A percentile compares a stretch with the other conserved stretches of the same genome.
Conservation (phyloP, 2,888 invertebrate species). For the Netelia melanura region DNA sequence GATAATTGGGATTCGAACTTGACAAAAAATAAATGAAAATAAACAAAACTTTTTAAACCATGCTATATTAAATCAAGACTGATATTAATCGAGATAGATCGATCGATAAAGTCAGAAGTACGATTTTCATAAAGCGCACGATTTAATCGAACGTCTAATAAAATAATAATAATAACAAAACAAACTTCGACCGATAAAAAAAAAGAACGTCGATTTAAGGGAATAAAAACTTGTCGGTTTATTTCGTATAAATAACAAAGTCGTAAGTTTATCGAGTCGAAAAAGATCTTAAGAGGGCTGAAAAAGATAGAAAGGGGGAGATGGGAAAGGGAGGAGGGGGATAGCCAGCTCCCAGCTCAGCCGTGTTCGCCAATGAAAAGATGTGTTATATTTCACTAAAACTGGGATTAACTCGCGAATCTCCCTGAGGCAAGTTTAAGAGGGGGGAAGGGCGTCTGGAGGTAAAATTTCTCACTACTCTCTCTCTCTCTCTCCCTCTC, state of each 20-base stretch:
- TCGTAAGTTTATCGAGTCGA: too few relatives aligned
- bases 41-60: background rate
- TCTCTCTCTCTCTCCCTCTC: background rate
- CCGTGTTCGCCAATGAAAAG: conserved; percentile 54
- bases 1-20: background rate
- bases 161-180: too few relatives aligned
- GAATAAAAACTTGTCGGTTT: background rate
- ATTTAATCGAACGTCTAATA: too few relatives aligned
- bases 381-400: conserved; percentile 69
- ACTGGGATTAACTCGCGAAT: conserved; percentile 67
- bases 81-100: too few relatives aligned
- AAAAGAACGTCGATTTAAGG: too few relatives aligned
- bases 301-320: conserved; percentile 27
- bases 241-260: too few relatives aligned
- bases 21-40: background rate
- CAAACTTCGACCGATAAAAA: too few relatives aligned
- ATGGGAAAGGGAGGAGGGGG: background rate
- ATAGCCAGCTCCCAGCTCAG: conserved; percentile 28
- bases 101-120: background rate
- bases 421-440: conserved; percentile 20
- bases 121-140: too few relatives aligned
- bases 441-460: conserved; percentile 10
- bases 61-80: too few relatives aligned
- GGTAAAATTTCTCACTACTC: conserved; percentile 37
- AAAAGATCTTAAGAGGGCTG: background rate